Evolutionary conservation across 2,888 invertebrate species (phyloP).

Genomic region (Pseudolycoriella hygida): DNA sequence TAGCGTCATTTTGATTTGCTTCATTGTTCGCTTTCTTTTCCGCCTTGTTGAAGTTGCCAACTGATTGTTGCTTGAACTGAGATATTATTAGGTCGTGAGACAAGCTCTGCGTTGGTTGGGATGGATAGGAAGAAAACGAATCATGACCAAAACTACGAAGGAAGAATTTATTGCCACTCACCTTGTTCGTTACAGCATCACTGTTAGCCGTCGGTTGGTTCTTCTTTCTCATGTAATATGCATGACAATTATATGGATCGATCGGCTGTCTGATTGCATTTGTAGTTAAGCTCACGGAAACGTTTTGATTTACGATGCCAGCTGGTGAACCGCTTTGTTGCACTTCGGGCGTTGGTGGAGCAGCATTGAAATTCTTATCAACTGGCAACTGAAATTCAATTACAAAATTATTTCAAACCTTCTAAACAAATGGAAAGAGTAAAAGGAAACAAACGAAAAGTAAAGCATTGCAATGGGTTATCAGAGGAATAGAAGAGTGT

Average conservation of each 20-base stretch:
- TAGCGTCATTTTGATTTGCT: constrained; percentile 8
- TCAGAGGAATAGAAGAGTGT: not conserved
- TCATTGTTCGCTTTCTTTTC: constrained; percentile 5
- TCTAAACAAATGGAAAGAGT: not conserved
- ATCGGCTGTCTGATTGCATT: not conserved
- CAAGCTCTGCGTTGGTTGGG: no score
- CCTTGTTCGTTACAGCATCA: no score
- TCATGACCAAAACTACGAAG: no score
- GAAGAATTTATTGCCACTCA: no score
- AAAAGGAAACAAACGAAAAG: not conserved
- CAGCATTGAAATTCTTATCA: constrained; percentile 54
- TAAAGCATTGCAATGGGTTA: not conserved
- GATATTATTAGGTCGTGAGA: no score
- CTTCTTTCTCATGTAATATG: no score
- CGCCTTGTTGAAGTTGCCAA: not conserved
- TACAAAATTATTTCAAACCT: not conserved
- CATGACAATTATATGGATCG: no score
- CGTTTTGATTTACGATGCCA: constrained; percentile 14
- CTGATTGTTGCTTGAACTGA: no score
- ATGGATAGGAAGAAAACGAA: no score
- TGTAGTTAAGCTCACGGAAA: not conserved
- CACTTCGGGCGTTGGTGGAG: constrained; percentile 44
- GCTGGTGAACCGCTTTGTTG: constrained; percentile 38
- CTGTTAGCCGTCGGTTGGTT: no score
- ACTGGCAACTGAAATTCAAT: constrained; percentile 20